These are phyloP conservation scores for Aleiodes testaceus DNA, from an alignment of 2,888 invertebrate genomes.

Conservation along the genomic window DNA sequence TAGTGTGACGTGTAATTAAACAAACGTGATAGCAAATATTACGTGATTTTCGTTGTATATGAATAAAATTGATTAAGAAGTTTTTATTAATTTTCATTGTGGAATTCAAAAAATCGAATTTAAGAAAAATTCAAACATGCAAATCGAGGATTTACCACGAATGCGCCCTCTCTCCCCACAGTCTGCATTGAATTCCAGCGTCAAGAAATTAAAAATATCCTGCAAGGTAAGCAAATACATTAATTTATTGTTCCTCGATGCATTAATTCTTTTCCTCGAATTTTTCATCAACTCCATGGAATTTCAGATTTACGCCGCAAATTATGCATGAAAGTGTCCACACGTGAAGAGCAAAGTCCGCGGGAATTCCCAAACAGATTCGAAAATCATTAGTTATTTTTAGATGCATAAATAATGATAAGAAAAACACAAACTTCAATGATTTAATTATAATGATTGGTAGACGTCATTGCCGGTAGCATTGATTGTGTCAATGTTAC, in stretches of 20 bases:
- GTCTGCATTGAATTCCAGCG: constrained; percentile 52
- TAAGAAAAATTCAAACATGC: constrained; percentile 57
- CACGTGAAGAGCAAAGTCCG: background rate
- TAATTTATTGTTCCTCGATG: background rate
- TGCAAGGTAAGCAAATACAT: constrained; percentile 53
- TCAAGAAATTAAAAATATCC: constrained; percentile 50
- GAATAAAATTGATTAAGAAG: no score
- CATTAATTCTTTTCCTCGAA: background rate
- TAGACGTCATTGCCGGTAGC: no score
- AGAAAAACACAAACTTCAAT: no score
- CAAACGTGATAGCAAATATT: no score
- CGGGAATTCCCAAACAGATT: background rate
- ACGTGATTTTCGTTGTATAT: no score
- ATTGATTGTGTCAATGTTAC: no score
- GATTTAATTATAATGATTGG: no score
- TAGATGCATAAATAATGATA: background rate
- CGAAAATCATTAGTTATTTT: background rate
- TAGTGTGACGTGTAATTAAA: no score
- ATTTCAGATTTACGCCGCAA: background rate
- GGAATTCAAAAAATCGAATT: background rate
- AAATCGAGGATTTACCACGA: constrained; percentile 74
- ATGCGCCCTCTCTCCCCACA: constrained; percentile 76
- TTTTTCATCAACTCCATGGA: background rate
- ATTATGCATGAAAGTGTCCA: no score
- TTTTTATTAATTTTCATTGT: background rate